These are phyloP conservation scores for Triops longicaudatus DNA, from an alignment of 1,140 invertebrate species.

Conservation along the genomic window DNA sequence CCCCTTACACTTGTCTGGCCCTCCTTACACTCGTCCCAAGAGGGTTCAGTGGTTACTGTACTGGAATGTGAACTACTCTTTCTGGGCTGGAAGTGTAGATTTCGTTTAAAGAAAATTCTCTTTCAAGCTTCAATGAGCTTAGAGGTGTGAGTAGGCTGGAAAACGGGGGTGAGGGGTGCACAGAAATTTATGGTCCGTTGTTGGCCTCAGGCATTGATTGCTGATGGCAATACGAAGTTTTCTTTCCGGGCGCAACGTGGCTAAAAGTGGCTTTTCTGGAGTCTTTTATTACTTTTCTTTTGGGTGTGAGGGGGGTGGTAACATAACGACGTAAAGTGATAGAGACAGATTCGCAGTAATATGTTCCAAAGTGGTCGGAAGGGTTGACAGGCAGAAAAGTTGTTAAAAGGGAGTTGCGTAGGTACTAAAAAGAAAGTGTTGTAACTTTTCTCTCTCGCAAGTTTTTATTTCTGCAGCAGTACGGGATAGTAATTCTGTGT, in stretches of 20 bases:
- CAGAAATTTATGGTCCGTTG: background rate
- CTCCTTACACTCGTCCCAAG: background rate
- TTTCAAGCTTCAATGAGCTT: background rate
- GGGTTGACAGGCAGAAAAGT: background rate
- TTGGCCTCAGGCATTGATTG: background rate
- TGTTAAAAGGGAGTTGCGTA: background rate
- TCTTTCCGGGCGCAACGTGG: background rate
- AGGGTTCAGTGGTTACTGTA: too few relatives aligned
- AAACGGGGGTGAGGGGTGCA: background rate
- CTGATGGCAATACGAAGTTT: background rate
- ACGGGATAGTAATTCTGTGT: background rate
- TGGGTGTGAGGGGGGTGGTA: too few relatives aligned
- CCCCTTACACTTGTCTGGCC: background rate
- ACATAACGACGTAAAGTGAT: constrained; percentile 3
- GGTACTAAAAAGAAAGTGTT: background rate
- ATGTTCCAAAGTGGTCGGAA: background rate
- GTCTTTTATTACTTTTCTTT: background rate
- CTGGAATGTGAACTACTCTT: too few relatives aligned
- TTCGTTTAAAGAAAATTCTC: background rate
- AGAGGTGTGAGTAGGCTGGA: background rate
- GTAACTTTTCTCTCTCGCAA: background rate
- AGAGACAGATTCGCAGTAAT: constrained; percentile 8
- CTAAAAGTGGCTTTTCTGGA: background rate
- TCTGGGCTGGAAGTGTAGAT: too few relatives aligned
- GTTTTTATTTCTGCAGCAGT: too few relatives aligned